Evolutionary conservation across 1,140 invertebrate species (phyloP).

Genomic region (Holotrichia oblita): DNA sequence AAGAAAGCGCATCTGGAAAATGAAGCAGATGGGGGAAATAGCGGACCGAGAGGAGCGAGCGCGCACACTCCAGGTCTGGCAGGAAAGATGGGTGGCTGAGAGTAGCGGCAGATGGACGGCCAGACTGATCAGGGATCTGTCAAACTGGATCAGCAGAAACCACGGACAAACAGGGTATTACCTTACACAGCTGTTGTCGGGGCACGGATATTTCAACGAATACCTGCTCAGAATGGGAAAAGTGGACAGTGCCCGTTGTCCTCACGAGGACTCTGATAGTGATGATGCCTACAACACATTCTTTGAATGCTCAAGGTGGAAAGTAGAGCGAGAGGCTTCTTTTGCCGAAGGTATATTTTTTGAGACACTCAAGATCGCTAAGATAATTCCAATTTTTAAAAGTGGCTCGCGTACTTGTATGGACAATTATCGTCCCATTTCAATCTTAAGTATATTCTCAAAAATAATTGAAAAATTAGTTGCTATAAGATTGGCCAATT

Average conservation of each 20-base stretch:
- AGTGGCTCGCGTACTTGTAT: too few relatives aligned
- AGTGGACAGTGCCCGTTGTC: constrained; percentile 29
- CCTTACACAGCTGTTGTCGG: constrained; percentile 47
- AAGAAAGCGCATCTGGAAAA: background rate
- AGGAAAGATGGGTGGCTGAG: constrained; percentile 44
- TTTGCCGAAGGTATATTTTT: too few relatives aligned
- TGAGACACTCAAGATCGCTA: too few relatives aligned
- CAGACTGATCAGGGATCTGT: constrained; percentile 45
- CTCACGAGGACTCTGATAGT: too few relatives aligned
- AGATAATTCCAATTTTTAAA: too few relatives aligned
- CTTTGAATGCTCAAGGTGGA: constrained; percentile 42
- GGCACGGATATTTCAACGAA: constrained; percentile 47
- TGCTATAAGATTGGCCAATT: too few relatives aligned
- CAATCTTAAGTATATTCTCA: too few relatives aligned
- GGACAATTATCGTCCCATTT: too few relatives aligned
- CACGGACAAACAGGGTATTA: constrained; percentile 47
- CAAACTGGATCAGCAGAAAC: constrained; percentile 44
- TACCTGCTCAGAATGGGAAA: constrained; percentile 46
- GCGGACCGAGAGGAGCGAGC: background rate
- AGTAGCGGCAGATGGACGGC: constrained; percentile 48
- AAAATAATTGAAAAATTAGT: too few relatives aligned
- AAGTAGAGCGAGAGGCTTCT: background rate
- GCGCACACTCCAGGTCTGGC: constrained; percentile 40
- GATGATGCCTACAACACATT: constrained; percentile 48
- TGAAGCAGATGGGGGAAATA: background rate